phyloP scores from a whole-genome alignment of 2,888 invertebrate genomes.

The Anoplius nigerrimus region DNA sequence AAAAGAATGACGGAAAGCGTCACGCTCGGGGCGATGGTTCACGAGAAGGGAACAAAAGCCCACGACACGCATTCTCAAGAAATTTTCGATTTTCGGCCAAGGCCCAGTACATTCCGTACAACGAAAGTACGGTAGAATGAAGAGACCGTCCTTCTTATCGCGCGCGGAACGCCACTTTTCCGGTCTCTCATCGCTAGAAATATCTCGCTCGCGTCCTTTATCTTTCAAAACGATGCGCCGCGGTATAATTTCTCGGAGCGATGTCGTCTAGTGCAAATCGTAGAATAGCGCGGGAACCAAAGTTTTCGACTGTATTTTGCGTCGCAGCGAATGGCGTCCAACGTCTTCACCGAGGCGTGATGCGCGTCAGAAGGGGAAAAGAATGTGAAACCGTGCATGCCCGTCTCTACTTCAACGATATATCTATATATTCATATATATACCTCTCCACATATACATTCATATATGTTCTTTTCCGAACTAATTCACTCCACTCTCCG shows the following conservation, averaged over 20 bases:
- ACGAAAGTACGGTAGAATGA: too few relatives aligned
- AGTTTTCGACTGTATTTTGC: constrained; percentile 2
- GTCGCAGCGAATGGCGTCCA: neutral
- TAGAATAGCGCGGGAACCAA: neutral
- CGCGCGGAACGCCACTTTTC: too few relatives aligned
- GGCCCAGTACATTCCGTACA: too few relatives aligned
- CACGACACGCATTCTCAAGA: too few relatives aligned
- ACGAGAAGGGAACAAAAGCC: constrained; percentile 14
- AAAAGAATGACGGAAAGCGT: constrained; percentile 17
- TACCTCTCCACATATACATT: neutral
- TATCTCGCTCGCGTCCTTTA: neutral
- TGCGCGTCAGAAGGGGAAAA: constrained; percentile 21
- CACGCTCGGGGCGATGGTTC: too few relatives aligned
- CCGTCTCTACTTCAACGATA: constrained; percentile 35
- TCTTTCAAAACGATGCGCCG: neutral
- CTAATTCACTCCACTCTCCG: constrained; percentile 35
- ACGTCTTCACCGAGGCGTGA: neutral
- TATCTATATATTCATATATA: constrained; percentile 11
- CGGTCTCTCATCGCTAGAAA: too few relatives aligned
- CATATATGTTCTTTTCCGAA: constrained; percentile 34
- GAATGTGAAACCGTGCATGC: constrained; percentile 43
- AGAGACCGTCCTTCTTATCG: too few relatives aligned
- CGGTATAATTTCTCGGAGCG: too few relatives aligned
- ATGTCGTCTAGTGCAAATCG: neutral
- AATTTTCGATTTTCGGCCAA: too few relatives aligned